Conservation (phyloP, 2,888 invertebrate species). For the Empis livida region DNA sequence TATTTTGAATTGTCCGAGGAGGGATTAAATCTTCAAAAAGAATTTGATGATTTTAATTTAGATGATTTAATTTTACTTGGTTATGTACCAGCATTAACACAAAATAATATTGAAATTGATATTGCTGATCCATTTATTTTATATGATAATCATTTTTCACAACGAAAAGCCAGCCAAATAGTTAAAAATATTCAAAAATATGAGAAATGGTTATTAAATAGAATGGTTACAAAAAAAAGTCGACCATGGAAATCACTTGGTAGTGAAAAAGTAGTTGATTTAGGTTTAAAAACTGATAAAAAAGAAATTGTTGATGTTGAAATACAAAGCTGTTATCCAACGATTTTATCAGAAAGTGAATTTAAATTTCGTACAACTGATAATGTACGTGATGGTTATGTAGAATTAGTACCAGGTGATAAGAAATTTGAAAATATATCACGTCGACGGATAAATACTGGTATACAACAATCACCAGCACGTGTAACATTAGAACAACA, state of each 20-base stretch:
- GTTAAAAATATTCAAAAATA: conserved; percentile 36
- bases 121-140: conserved; percentile 56
- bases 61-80: conserved; percentile 46
- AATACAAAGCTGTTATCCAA: conserved; percentile 49
- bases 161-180: conserved; percentile 12
- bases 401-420: conserved; percentile 48
- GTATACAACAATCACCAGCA: conserved; percentile 44
- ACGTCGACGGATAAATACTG: conserved; percentile 43
- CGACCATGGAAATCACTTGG: conserved; percentile 48
- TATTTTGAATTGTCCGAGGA: conserved; percentile 39
- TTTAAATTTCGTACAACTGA: conserved; percentile 43
- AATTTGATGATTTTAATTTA: conserved; percentile 29
- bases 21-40: conserved; percentile 23
- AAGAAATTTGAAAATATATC: conserved; percentile 42
- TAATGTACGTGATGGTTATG: conserved; percentile 52
- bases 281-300: conserved; percentile 37
- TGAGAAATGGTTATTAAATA: conserved; percentile 37
- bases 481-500: conserved; percentile 43
- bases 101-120: conserved; percentile 36
- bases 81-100: conserved; percentile 50
- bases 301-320: conserved; percentile 53
- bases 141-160: conserved; percentile 45
- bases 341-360: conserved; percentile 33
- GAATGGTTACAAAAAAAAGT: conserved; percentile 42
- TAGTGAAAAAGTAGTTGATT: conserved; percentile 50